These are phyloP conservation scores for Bugula neritina DNA, from an alignment of 2,888 invertebrate species.

Conservation along the genomic window DNA sequence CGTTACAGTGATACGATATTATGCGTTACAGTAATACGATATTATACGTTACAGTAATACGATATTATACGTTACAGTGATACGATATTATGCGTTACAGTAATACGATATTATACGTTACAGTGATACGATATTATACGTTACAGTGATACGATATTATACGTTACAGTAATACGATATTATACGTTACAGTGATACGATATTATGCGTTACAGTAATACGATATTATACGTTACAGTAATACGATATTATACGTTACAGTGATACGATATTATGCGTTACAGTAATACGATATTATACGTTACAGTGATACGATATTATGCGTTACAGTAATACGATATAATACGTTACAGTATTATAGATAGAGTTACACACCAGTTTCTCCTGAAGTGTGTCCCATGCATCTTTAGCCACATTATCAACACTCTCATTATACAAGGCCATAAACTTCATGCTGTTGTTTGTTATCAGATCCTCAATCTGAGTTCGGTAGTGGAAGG, in stretches of 20 bases:
- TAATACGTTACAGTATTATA: too few species aligned
- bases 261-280: background rate
- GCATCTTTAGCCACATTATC: background rate
- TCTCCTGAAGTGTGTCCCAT: conserved; percentile 3
- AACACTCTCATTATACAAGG: background rate
- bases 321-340: background rate
- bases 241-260: background rate
- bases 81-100: too few species aligned
- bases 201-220: too few species aligned
- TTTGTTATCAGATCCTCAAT: background rate
- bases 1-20: too few species aligned
- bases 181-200: background rate
- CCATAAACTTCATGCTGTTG: background rate
- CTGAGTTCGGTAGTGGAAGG: background rate
- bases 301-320: background rate
- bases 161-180: background rate
- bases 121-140: background rate
- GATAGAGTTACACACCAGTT: conserved; percentile 17
- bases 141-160: too few species aligned
- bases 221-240: too few species aligned
- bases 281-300: too few species aligned
- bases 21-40: too few species aligned
- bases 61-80: too few species aligned
- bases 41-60: background rate
- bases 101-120: background rate